A percentile compares a stretch with the other conserved stretches of the same genome.
Evolutionary conservation across 2,113 vertebrate species (phyloP).

Genomic region (Anarhynchus alexandrinus): DNA sequence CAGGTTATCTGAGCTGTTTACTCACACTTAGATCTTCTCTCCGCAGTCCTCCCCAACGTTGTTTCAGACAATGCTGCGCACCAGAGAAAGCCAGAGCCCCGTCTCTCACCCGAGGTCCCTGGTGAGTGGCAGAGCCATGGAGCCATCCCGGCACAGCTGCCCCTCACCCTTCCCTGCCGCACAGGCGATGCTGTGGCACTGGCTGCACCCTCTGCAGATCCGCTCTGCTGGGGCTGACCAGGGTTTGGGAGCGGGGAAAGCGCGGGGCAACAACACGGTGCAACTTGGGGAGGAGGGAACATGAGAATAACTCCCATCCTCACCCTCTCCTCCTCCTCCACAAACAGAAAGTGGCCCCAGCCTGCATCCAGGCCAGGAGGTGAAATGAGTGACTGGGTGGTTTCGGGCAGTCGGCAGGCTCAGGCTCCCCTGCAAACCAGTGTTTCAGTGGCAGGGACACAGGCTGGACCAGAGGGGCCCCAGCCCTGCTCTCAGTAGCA

Average conservation of each 20-base stretch:
- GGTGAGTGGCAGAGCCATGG: fast-evolving
- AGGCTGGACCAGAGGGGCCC: background rate
- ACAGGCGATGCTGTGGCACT: fast-evolving
- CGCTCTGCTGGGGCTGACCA: fast-evolving
- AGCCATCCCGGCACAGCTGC: fast-evolving
- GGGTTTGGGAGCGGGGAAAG: background rate
- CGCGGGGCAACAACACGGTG: fast-evolving
- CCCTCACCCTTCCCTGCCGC: fast-evolving
- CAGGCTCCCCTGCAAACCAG: background rate
- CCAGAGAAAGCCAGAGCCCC: fast-evolving
- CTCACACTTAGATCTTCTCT: background rate
- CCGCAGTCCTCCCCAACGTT: fast-evolving
- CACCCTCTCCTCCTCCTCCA: fast-evolving
- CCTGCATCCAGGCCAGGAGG: background rate
- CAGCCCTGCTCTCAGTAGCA: background rate
- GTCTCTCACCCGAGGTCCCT: fast-evolving
- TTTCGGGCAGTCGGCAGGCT: background rate
- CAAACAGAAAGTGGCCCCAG: background rate
- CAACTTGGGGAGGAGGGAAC: background rate
- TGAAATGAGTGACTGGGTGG: background rate
- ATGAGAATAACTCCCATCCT: background rate
- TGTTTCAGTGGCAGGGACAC: background rate
- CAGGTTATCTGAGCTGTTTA: background rate
- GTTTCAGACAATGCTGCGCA: fast-evolving
- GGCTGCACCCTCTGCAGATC: background rate